A percentile compares a stretch with the other conserved stretches of the same genome.
Evolutionary conservation across 2,113 vertebrate species (phyloP).

Genomic region (Scolopax mira): DNA sequence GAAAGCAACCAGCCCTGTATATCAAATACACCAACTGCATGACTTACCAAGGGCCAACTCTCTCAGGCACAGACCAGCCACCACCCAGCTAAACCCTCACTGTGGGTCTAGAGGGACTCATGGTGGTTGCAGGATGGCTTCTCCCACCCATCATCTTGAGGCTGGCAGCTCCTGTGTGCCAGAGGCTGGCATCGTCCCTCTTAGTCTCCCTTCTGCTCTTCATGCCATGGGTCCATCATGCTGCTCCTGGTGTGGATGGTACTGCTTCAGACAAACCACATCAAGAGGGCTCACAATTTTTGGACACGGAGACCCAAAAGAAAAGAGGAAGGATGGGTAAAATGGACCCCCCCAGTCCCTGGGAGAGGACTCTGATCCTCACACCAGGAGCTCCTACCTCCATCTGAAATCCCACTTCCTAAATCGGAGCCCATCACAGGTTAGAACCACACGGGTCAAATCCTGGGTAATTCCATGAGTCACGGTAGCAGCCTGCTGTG

Average conservation of each 20-base stretch:
- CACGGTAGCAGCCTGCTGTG: not conserved
- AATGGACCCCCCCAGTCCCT: accelerated
- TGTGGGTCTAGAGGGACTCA: not conserved
- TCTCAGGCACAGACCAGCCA: not conserved
- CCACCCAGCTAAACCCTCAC: not conserved
- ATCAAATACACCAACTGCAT: accelerated
- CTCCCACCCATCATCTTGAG: accelerated
- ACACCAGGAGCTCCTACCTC: not conserved
- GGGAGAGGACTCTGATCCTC: not conserved
- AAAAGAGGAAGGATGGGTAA: not conserved
- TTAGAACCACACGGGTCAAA: not conserved
- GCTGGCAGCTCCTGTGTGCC: not conserved
- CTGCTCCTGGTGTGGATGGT: not conserved
- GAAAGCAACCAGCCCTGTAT: accelerated
- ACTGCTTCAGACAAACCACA: not conserved
- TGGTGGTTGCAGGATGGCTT: not conserved
- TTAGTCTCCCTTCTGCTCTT: not conserved
- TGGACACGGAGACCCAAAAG: not conserved
- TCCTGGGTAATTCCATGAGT: not conserved
- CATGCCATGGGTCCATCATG: not conserved
- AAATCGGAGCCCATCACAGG: not conserved
- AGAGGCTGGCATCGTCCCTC: not conserved
- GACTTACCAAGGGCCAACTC: not conserved
- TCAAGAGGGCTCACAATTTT: not conserved
- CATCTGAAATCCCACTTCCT: not conserved